phyloP scores from a whole-genome alignment of 2,888 invertebrate genomes.

The Sepiola atlantica region DNA sequence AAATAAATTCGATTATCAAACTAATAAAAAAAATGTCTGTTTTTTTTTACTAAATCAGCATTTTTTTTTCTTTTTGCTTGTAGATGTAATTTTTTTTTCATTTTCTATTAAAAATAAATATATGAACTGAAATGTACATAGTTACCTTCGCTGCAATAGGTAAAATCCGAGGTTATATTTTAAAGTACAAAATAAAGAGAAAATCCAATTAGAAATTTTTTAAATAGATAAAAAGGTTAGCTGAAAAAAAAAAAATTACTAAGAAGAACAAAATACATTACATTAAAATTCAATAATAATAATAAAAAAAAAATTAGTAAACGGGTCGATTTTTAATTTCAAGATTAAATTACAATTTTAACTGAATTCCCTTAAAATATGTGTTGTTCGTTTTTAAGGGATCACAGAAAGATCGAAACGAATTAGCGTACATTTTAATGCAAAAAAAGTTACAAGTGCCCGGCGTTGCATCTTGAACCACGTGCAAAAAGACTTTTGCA shows the following conservation, averaged over 20 bases:
- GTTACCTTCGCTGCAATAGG: neutral
- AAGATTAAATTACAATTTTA: neutral
- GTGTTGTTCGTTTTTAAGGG: neutral
- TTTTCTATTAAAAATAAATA: neutral
- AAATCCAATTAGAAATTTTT: neutral
- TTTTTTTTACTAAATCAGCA: too few species aligned
- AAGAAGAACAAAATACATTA: neutral
- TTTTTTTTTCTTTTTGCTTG: too few species aligned
- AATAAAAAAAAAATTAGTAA: neutral
- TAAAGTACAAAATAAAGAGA: neutral
- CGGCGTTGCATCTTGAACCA: neutral
- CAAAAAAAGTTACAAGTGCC: neutral
- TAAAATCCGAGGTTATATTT: conserved; percentile 19
- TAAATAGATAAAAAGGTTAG: neutral
- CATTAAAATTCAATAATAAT: too few species aligned
- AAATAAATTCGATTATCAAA: too few species aligned
- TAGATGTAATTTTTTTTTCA: too few species aligned
- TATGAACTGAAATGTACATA: neutral
- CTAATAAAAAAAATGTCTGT: too few species aligned
- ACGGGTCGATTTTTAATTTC: neutral
- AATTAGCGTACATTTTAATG: too few species aligned
- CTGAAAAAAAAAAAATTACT: neutral
- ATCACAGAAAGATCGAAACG: neutral
- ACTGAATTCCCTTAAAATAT: neutral
- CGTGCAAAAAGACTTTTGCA: neutral